Percentiles rank a stretch among this genome's conserved stretches.
Conservation (phyloP, 2,888 invertebrate genomes). For the Eristalinus sepulchralis region DNA sequence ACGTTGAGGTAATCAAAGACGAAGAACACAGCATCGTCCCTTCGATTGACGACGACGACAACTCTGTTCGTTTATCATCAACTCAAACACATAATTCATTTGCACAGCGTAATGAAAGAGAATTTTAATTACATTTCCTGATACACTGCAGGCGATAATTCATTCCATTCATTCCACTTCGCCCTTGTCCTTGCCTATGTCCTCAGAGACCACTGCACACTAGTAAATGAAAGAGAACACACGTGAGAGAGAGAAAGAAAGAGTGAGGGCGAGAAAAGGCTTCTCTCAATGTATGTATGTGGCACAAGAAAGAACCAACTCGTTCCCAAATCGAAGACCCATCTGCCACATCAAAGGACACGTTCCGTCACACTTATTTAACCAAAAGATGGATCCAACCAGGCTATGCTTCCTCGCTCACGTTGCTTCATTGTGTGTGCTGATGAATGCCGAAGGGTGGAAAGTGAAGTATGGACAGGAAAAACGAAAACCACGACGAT, state of each 20-base stretch:
- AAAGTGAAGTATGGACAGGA: neutral
- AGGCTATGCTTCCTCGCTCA: neutral
- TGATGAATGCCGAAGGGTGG: neutral
- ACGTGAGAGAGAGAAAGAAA: neutral
- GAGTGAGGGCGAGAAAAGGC: too few relatives aligned
- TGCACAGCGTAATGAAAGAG: slow-evolving; percentile 25
- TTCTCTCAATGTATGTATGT: neutral
- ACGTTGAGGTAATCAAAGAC: neutral
- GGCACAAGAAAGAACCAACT: neutral
- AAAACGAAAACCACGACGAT: neutral
- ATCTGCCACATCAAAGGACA: slow-evolving; percentile 40
- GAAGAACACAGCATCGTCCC: neutral
- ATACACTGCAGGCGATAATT: slow-evolving; percentile 27
- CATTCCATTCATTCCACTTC: neutral
- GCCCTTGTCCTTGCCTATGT: neutral
- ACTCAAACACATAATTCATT: slow-evolving; percentile 22
- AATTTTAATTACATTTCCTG: slow-evolving; percentile 39
- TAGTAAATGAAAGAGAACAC: neutral
- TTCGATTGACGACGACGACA: neutral
- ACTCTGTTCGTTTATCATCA: neutral
- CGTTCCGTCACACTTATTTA: slow-evolving; percentile 40
- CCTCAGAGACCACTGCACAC: neutral
- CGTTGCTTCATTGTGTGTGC: neutral
- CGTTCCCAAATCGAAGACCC: slow-evolving; percentile 2
- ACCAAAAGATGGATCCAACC: neutral